Conservation (phyloP, 2,113 vertebrate genomes). For the Aramus guarauna region DNA sequence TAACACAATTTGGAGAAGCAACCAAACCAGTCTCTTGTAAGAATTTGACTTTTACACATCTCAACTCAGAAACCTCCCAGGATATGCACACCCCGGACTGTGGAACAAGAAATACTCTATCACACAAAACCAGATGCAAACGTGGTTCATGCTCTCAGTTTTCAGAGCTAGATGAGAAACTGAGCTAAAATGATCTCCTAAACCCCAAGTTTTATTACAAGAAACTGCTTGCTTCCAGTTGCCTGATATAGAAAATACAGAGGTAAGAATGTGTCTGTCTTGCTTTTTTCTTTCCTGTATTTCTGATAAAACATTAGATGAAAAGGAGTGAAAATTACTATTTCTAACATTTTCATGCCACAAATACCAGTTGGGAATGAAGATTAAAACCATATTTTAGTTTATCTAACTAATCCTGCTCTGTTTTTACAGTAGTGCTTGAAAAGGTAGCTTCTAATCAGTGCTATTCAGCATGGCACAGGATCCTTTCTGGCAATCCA, state of each 20-base stretch:
- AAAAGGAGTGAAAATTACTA: background rate
- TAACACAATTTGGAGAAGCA: background rate
- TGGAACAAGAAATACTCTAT: background rate
- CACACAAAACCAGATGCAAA: slow-evolving; percentile 16
- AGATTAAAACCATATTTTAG: background rate
- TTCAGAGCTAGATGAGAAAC: slow-evolving; percentile 8
- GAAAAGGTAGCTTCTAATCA: background rate
- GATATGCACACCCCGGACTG: background rate
- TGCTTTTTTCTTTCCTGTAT: background rate
- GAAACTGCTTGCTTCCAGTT: background rate
- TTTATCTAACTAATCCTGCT: background rate
- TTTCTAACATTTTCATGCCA: background rate
- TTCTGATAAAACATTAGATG: background rate
- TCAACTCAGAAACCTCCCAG: background rate
- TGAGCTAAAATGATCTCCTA: background rate
- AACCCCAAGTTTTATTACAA: background rate
- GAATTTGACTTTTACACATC: background rate
- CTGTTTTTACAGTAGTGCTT: background rate
- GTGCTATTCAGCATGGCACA: background rate
- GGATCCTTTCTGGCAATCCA: background rate
- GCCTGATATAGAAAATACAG: background rate
- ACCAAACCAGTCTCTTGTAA: background rate
- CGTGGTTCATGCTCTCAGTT: background rate
- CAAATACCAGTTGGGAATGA: background rate
- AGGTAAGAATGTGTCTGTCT: background rate